phyloP scores from a whole-genome alignment of 2,797 vertebrate species.

The Rhinogobio ventralis region DNA sequence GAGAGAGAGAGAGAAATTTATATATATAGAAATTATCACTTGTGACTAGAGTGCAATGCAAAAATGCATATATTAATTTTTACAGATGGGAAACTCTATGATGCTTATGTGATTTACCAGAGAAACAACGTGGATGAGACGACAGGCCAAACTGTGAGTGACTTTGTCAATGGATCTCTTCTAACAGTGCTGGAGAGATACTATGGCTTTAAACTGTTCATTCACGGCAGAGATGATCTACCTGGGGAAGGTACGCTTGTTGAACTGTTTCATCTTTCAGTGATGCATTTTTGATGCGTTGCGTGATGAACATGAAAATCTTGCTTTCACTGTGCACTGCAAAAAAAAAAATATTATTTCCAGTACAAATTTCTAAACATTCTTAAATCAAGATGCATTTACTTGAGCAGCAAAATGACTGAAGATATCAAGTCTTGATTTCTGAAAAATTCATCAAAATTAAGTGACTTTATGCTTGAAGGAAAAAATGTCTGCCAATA shows the following conservation, averaged over 20 bases:
- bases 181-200: constrained; percentile 83
- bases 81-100: constrained; percentile 77
- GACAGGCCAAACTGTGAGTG: constrained; percentile 65
- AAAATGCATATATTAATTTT: background rate
- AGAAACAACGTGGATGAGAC: constrained; percentile 57
- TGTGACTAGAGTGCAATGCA: background rate
- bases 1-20: too few relatives aligned
- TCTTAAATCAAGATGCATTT: background rate
- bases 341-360: background rate
- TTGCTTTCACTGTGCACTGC: background rate
- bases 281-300: background rate
- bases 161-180: constrained; percentile 79
- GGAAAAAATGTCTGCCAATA: background rate
- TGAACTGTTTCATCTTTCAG: background rate
- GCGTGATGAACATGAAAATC: background rate
- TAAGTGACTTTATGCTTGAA: too few relatives aligned
- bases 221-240: constrained; percentile 85
- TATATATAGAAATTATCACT: too few relatives aligned
- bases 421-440: background rate
- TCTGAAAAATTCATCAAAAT: too few relatives aligned
- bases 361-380: background rate
- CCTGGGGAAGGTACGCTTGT: constrained; percentile 83
- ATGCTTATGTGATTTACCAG: constrained; percentile 84
- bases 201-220: constrained; percentile 84
- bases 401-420: background rate